These are phyloP conservation scores for Molossus alvarezi DNA, from an alignment of 2,797 vertebrate species.

Conservation along the genomic window DNA sequence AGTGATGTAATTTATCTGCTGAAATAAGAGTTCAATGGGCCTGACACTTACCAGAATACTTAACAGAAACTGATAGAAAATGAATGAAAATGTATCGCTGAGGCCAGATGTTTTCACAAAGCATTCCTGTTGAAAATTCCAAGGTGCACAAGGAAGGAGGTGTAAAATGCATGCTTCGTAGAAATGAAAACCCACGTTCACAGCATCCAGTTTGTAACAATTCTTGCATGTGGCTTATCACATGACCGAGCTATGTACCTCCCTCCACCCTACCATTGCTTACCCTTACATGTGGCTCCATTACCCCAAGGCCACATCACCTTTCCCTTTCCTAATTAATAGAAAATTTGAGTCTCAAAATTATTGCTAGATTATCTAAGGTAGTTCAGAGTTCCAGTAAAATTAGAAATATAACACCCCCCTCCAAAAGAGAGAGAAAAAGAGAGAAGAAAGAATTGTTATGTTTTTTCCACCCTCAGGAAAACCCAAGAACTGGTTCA, in stretches of 20 bases:
- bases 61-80: slow-evolving; percentile 37
- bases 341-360: not conserved
- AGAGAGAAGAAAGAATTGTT: not conserved
- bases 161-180: not conserved
- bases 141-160: not conserved
- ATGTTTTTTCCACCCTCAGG: not conserved
- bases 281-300: not conserved
- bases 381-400: slow-evolving; percentile 23
- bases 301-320: not conserved
- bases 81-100: slow-evolving; percentile 38
- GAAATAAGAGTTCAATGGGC: not conserved
- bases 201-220: not conserved
- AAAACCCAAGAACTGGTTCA: not conserved
- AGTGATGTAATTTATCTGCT: slow-evolving; percentile 57
- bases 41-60: not conserved
- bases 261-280: not conserved
- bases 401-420: not conserved
- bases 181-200: not conserved
- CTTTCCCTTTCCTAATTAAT: not conserved
- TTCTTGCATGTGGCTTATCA: not conserved
- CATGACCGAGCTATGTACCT: accelerated
- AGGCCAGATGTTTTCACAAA: not conserved
- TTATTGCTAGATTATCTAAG: not conserved
- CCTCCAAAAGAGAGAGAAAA: not conserved
- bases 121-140: not conserved